Evolutionary conservation across 2,797 vertebrate species (phyloP).

Genomic region (Diglossa cyanea): DNA sequence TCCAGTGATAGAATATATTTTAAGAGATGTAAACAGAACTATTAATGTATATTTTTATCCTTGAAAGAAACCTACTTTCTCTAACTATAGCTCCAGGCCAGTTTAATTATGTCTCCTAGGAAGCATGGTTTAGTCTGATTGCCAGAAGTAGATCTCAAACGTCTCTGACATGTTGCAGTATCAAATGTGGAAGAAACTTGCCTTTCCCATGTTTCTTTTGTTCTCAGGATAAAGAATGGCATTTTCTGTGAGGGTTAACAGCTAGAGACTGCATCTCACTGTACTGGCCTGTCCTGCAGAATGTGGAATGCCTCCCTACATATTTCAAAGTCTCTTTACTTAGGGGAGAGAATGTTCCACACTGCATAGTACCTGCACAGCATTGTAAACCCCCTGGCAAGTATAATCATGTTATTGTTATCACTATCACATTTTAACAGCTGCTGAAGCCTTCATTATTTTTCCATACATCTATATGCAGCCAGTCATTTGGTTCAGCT

Average conservation of each 20-base stretch:
- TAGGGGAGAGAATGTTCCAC: neutral
- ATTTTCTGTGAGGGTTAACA: neutral
- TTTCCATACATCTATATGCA: neutral
- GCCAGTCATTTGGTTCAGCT: neutral
- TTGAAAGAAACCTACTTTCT: neutral
- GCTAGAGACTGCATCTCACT: neutral
- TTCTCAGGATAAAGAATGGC: neutral
- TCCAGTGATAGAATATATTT: neutral
- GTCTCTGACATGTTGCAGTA: neutral
- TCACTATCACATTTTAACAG: neutral
- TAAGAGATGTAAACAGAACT: neutral
- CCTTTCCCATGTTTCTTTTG: accelerated
- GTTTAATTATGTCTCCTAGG: neutral
- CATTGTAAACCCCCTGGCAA: neutral
- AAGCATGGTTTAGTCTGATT: neutral
- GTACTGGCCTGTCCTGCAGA: neutral
- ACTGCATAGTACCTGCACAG: neutral
- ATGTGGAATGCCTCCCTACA: neutral
- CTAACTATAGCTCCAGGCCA: neutral
- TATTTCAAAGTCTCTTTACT: neutral
- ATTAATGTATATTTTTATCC: neutral
- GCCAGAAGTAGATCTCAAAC: neutral
- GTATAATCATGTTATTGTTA: neutral
- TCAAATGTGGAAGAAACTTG: neutral
- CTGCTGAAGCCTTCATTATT: neutral